phyloP scores from a whole-genome alignment of 2,797 vertebrate species.

The Malacoctenus gilli region DNA sequence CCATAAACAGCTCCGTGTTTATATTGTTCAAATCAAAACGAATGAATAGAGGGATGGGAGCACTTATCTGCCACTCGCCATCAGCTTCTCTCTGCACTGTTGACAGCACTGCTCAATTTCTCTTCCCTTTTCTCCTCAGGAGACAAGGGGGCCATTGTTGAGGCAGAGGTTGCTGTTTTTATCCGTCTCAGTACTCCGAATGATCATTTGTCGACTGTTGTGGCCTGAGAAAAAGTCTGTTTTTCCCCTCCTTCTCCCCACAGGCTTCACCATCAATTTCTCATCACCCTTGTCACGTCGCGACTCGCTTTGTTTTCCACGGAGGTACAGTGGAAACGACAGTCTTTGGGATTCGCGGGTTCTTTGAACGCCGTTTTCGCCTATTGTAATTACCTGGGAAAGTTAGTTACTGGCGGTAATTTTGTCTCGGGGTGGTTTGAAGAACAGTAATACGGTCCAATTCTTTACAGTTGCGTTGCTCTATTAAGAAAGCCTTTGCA shows the following conservation, averaged over 20 bases:
- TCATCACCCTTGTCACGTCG: slow-evolving; percentile 19
- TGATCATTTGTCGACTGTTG: slow-evolving; percentile 44
- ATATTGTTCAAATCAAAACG: slow-evolving; percentile 16
- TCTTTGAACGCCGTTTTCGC: slow-evolving; percentile 17
- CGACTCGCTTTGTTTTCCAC: slow-evolving; percentile 14
- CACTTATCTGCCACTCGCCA: slow-evolving; percentile 35
- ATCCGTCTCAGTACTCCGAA: slow-evolving; percentile 24
- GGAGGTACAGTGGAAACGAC: no score
- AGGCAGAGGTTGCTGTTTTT: slow-evolving; percentile 43
- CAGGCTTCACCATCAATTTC: slow-evolving; percentile 20
- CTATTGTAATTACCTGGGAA: no score
- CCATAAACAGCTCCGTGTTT: slow-evolving; percentile 1
- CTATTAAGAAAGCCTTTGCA: background rate
- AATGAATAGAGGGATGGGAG: slow-evolving; percentile 8
- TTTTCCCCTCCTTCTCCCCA: slow-evolving; percentile 16
- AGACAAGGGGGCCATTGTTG: slow-evolving; percentile 31
- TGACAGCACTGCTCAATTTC: slow-evolving; percentile 38
- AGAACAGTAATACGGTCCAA: no score
- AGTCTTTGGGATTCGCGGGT: no score
- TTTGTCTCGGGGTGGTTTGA: no score
- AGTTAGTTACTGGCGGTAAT: no score
- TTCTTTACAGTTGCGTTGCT: background rate
- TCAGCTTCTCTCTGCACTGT: slow-evolving; percentile 30
- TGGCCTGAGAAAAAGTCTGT: slow-evolving; percentile 5
- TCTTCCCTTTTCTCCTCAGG: slow-evolving; percentile 38